Evolutionary conservation across 2,888 invertebrate species (phyloP).

Genomic region (Belgica antarctica): DNA sequence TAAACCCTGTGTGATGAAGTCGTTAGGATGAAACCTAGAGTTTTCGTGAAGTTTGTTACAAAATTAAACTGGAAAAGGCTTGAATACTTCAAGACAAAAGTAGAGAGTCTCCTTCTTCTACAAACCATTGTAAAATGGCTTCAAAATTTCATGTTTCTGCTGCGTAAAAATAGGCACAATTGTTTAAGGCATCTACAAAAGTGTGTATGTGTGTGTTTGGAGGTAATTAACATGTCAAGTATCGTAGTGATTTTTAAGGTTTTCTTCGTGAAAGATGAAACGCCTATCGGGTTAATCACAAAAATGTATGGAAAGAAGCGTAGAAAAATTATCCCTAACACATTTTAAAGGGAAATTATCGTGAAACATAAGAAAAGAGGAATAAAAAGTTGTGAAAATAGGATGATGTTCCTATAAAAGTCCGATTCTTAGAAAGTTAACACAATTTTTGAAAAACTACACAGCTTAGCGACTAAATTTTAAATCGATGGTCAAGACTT

Average conservation of each 20-base stretch:
- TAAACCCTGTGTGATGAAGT: slow-evolving; percentile 18
- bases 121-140: background rate
- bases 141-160: too few relatives aligned
- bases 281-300: background rate
- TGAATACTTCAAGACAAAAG: background rate
- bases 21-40: background rate
- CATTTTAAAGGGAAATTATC: too few relatives aligned
- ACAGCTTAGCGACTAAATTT: too few relatives aligned
- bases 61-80: too few relatives aligned
- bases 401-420: too few relatives aligned
- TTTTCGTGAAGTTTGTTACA: background rate
- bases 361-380: too few relatives aligned
- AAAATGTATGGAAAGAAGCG: background rate
- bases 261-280: slow-evolving; percentile 19
- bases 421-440: too few relatives aligned
- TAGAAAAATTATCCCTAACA: too few relatives aligned
- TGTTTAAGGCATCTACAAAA: slow-evolving; percentile 78
- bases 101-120: background rate
- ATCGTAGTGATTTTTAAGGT: slow-evolving; percentile 32
- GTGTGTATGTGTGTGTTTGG: slow-evolving; percentile 59
- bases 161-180: slow-evolving; percentile 62
- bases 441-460: too few relatives aligned
- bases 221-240: slow-evolving; percentile 50
- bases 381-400: too few relatives aligned
- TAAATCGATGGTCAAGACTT: too few relatives aligned